A percentile compares a stretch with the other conserved stretches of the same genome.
Conservation (phyloP, 1,140 invertebrate genomes). For the Oncopodura yosiiana region DNA sequence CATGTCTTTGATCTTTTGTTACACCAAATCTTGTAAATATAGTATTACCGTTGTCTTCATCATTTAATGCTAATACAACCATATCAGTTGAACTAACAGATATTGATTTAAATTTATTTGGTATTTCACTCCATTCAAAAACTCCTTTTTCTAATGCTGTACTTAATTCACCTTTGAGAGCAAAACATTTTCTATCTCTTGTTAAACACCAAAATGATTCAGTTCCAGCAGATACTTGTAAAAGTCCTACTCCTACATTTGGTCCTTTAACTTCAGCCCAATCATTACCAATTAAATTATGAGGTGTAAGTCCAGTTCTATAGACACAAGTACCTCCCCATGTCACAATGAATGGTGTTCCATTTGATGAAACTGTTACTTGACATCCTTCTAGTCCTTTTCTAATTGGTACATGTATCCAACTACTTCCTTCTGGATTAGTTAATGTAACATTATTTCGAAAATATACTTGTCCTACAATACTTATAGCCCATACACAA, state of each 20-base stretch:
- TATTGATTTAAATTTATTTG: slow-evolving; percentile 65
- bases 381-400: slow-evolving; percentile 68
- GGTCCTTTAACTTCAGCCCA: slow-evolving; percentile 74
- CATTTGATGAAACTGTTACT: slow-evolving; percentile 69
- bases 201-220: slow-evolving; percentile 78
- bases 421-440: slow-evolving; percentile 72
- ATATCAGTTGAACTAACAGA: slow-evolving; percentile 80
- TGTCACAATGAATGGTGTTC: slow-evolving; percentile 72
- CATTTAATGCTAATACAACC: slow-evolving; percentile 34
- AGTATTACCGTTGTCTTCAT: slow-evolving; percentile 14
- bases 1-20: slow-evolving; percentile 26
- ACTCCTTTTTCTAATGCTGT: slow-evolving; percentile 37
- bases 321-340: slow-evolving; percentile 70
- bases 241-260: slow-evolving; percentile 44
- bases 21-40: slow-evolving; percentile 19
- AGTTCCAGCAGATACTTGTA: slow-evolving; percentile 70
- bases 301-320: slow-evolving; percentile 61
- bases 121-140: slow-evolving; percentile 61
- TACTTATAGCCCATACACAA: slow-evolving; percentile 81
- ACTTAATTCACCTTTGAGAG: slow-evolving; percentile 23
- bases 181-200: slow-evolving; percentile 48
- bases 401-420: slow-evolving; percentile 64
- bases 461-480: slow-evolving; percentile 77
- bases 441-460: slow-evolving; percentile 63
- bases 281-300: slow-evolving; percentile 54